Evolutionary conservation across 2,888 invertebrate species (phyloP).

Genomic region (Caenorhabditis sinica): DNA sequence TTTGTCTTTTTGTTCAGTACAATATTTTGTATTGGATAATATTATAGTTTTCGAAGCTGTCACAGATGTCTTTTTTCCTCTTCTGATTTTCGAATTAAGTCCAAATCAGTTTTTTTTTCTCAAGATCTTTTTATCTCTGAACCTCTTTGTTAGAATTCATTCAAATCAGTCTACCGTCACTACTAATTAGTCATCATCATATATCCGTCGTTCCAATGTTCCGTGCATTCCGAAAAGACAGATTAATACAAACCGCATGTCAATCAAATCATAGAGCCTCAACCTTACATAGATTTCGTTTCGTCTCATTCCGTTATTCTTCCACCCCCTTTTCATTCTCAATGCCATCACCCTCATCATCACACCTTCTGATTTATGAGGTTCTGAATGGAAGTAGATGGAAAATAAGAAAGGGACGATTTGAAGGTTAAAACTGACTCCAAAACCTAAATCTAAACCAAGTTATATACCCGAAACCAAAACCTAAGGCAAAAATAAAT

Average conservation of each 20-base stretch:
- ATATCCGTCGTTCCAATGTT: conserved; percentile 18
- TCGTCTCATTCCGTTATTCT: conserved; percentile 13
- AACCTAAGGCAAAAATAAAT: conserved; percentile 52
- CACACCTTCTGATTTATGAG: conserved; percentile 65
- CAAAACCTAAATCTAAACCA: conserved; percentile 5
- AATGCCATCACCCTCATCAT: conserved; percentile 52
- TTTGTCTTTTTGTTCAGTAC: conserved; percentile 9
- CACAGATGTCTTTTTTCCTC: conserved; percentile 4
- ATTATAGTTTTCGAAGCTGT: not conserved
- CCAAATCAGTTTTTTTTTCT: not conserved
- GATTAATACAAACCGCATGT: conserved; percentile 47
- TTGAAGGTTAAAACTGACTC: conserved; percentile 54
- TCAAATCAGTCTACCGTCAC: conserved; percentile 29
- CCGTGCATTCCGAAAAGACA: conserved; percentile 29
- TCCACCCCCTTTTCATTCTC: conserved; percentile 24
- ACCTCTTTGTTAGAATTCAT: not conserved
- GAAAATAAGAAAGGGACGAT: not conserved
- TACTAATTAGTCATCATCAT: conserved; percentile 50
- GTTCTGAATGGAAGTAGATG: conserved; percentile 23
- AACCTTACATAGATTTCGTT: conserved; percentile 2
- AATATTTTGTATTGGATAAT: not conserved
- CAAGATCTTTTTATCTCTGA: conserved; percentile 13
- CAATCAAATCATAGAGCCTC: conserved; percentile 50
- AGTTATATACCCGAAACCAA: conserved; percentile 18
- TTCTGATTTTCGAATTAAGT: too few relatives aligned